Evolutionary conservation across 2,888 invertebrate species (phyloP), one percentile per base, ranked within the genome.

Genomic region (Germaria angustata): DNA sequence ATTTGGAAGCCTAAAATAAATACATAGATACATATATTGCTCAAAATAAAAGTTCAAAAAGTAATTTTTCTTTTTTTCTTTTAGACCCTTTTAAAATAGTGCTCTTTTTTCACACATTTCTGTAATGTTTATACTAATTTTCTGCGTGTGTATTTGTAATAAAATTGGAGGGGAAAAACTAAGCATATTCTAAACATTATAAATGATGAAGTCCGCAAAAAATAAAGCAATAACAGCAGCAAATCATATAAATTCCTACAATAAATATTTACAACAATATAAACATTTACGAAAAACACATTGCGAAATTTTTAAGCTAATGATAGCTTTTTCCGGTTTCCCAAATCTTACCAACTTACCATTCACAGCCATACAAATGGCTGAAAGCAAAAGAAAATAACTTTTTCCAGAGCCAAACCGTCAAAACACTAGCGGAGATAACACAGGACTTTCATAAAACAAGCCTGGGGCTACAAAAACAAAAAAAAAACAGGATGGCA

Each of bases 301-400:
- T 44, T 49, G 65, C 55, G 61, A 75, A 39, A 28, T 49, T 72
- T 81, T 39, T 9, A 9, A 77, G 77, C 81, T 81, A 81, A 81
- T 81, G 77, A 81, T 71, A 81, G 71, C 72, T 72, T 76, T 81
- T 77, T 81, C 81, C 77, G 81, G 72, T 72, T 81, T 66, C 28
- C 36, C 41, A 68, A 76, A 71, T 65, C 66, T 71, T 61, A 66
- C 55, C 9, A n/a, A 41, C 63, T n/a, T n/a, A n/a, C n/a, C n/a
- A n/a, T n/a, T n/a, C n/a, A 73, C 41, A 61, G 28, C n/a, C 39
- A 57, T 59, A 34, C 53, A 78, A 63, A 63, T 17, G 36, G 22
- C 49, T 13, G 22, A 65, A 63, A 53, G 28, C 22, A 51, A 41
- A 46, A 57, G 7, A 9, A 49, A 63, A 63, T 39, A 53, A 5